Evolutionary conservation across 2,113 vertebrate species (phyloP).

Genomic region (Hiodon alosoides): DNA sequence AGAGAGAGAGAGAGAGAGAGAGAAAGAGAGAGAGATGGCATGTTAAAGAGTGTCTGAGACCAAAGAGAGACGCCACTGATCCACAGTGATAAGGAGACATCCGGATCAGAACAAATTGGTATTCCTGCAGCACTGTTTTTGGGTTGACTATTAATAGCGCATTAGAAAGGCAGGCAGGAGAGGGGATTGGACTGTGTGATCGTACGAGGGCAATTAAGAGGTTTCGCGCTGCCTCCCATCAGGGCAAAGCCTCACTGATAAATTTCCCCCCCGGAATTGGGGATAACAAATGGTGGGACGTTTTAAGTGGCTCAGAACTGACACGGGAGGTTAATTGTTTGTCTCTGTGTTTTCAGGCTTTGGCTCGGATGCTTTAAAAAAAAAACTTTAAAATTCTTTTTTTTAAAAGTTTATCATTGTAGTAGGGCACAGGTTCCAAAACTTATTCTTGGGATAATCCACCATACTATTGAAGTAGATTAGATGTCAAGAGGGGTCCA

Average conservation of each 20-base stretch:
- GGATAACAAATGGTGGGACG: background rate
- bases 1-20: too few relatives aligned
- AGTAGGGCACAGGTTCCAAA: background rate
- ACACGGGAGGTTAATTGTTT: conserved; percentile 4
- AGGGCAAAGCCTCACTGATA: background rate
- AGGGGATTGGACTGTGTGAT: conserved; percentile 16
- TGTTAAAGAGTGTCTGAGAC: background rate
- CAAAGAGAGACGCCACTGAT: background rate
- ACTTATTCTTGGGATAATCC: too few relatives aligned
- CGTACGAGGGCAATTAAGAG: conserved; percentile 16
- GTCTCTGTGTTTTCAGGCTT: background rate
- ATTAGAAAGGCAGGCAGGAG: background rate
- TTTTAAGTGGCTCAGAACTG: conserved; percentile 2
- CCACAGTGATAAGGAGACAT: background rate
- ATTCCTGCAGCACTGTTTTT: background rate
- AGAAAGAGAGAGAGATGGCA: background rate
- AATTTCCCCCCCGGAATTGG: background rate
- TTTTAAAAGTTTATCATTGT: background rate
- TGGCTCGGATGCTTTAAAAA: background rate
- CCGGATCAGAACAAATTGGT: conserved; percentile 12
- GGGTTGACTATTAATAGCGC: conserved; percentile 20
- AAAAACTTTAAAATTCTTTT: background rate
- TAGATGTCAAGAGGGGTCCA: background rate
- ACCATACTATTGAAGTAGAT: too few relatives aligned
- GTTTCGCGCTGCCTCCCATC: background rate